These are phyloP conservation scores for Nettapus auritus DNA, from an alignment of 2,113 vertebrate genomes.

Conservation along the genomic window DNA sequence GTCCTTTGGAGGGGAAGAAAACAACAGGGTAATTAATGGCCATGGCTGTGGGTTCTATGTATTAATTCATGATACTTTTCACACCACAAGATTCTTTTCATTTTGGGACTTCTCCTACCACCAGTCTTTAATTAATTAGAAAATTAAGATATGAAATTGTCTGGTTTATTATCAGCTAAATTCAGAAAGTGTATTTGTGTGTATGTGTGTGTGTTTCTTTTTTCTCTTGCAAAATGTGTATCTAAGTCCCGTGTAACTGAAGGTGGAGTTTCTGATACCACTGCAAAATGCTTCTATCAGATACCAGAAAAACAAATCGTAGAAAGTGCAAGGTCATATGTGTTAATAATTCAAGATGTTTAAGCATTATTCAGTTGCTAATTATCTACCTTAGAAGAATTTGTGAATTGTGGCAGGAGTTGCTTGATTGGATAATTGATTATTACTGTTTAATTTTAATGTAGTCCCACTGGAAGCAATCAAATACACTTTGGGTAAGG, in stretches of 20 bases:
- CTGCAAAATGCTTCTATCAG: neutral
- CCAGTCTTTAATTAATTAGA: slow-evolving; percentile 35
- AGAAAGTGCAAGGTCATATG: neutral
- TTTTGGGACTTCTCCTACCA: slow-evolving; percentile 15
- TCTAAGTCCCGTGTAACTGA: neutral
- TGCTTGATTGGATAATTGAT: slow-evolving; percentile 12
- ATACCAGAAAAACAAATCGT: neutral
- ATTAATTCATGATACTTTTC: slow-evolving; percentile 36
- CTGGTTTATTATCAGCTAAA: neutral
- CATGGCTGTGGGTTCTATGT: neutral
- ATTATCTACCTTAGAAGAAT: neutral
- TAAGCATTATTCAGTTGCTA: neutral
- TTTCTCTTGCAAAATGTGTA: neutral
- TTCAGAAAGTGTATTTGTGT: neutral
- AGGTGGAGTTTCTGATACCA: neutral
- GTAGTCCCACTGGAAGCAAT: neutral
- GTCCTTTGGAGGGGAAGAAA: neutral
- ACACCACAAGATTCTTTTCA: slow-evolving; percentile 21
- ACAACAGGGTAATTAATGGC: slow-evolving; percentile 15
- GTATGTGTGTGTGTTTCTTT: neutral
- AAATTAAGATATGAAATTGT: slow-evolving; percentile 13
- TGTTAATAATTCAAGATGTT: neutral
- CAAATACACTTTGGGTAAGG: neutral
- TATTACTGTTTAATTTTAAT: slow-evolving; percentile 17
- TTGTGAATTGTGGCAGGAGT: neutral